Evolutionary conservation across 2,888 invertebrate genomes (phyloP).

Genomic region (Hyposoter dolosus): DNA sequence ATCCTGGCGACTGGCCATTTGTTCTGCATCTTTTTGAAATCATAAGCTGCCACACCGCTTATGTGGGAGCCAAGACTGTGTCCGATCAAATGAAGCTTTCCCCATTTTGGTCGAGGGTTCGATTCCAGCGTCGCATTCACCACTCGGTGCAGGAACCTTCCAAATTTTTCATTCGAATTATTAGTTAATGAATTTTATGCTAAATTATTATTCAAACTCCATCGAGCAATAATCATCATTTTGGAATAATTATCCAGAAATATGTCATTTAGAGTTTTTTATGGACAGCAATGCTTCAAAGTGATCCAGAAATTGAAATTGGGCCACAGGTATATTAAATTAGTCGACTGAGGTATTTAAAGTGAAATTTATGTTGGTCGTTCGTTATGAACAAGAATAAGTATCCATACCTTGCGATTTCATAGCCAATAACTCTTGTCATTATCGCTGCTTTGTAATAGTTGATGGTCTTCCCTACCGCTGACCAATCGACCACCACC

Average conservation of each 20-base stretch:
- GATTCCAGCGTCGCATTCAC: conserved; percentile 83
- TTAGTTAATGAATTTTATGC: background rate
- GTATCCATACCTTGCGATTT: conserved; percentile 85
- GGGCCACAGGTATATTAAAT: no score
- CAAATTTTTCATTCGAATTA: background rate
- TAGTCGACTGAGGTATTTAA: no score
- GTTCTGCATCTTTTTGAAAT: conserved; percentile 84
- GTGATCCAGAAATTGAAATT: no score
- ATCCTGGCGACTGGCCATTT: conserved; percentile 79
- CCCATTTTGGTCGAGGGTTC: conserved; percentile 80
- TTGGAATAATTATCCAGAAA: no score
- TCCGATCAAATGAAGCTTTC: conserved; percentile 86
- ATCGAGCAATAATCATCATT: no score
- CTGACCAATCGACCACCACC: conserved; percentile 88
- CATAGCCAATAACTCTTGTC: conserved; percentile 86
- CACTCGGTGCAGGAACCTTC: conserved; percentile 72
- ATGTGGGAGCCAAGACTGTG: conserved; percentile 89
- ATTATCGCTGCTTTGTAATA: conserved; percentile 88
- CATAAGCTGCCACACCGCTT: conserved; percentile 86
- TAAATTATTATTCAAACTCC: no score
- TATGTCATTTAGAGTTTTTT: no score
- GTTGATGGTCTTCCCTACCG: conserved; percentile 87
- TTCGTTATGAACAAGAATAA: background rate
- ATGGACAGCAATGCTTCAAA: no score
- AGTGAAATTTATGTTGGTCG: no score